Evolutionary conservation across 2,888 invertebrate genomes (phyloP), one percentile per base, ranked within the genome.

Genomic region (Acronicta leporina): DNA sequence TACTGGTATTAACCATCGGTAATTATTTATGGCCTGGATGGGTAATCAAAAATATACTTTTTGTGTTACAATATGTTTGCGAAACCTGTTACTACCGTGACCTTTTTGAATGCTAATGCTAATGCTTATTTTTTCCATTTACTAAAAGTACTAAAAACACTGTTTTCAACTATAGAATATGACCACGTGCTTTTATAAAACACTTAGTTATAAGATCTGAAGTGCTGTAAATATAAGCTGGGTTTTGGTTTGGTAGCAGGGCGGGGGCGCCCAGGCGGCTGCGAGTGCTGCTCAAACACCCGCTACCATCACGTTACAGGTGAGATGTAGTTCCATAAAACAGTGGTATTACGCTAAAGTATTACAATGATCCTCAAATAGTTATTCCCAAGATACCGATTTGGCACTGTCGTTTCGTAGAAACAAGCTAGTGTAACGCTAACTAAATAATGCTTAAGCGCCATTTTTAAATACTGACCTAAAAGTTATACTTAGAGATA

Each of bases 231-330:
- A 82, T 83, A 83, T 74, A 81, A 72, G 79, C 74, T 61, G 74
- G 83, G 83, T 73, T 38, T 88, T 88, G 87, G 87, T 89, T 89
- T 87, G 87, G 87, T 80, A 91, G 89, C 92, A 92, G 83, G 88
- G 83, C 41, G 87, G 83, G 54, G 86, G 82, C 27, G 59, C 79
- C 68, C 91, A 91, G 80, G 74, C 84, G 52, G 69, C 84, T 33
- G 85, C 80, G 64, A 85, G 86, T 58, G 85, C 79, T 8, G 79
- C 87, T 10, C 75, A 81, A 15, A 82, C 92, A 14, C 90, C 93
- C 0, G 80, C 87, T 42, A 94, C 95, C 42, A 95, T 95, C 75
- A 95, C 95, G 1, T 73, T 95, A 50, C 94, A 95, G 93, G 95
- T 95, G 81, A 85, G 69, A 45, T 13, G 8, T 54, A 50, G 16